Base-by-base conservation (phyloP, 2,888 invertebrate species). In the Lochmaea crataegi region DNA sequence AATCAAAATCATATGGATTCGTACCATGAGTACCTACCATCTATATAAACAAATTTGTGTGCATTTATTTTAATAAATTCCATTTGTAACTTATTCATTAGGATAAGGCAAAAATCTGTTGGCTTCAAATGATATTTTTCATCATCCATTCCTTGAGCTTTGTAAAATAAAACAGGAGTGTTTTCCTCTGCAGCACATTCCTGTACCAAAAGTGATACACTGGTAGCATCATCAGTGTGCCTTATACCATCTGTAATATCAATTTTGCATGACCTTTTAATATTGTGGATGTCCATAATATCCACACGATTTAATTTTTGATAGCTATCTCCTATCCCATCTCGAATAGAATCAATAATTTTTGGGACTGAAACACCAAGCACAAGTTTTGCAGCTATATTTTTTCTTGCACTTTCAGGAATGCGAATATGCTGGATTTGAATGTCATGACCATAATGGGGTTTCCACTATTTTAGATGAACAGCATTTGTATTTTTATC, bases 1-100 rank as follows among this genome's bases (percentile, higher is more conserved):
- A 65, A 18, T 65, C 48, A 51, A 65, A 65, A 65, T 65, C 64
- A 51, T 65, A 65, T 26, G 64, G 16, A 51, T 65, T 65, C 10
- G 45, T 65, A 65, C 64, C 51, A 65, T 65, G 45, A 12, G 64
- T n/a, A n/a, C n/a, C n/a, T 65, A 51, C 64, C 45, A 67, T 67
- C 41, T 16, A 67, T 26, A 41, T 41, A 67, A 67, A 58, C 41
- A 12, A 58, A 26, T 58, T 67, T 57, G 42, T n/a, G 16, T 45
- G 22, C 22, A 58, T 18, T 18, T 32, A 18, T 58, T 26, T 58
- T 58, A 14, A 58, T 9, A 14, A 32, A 26, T 10, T 65, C 32
- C 16, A 22, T 65, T 26, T 65, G 64, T 16, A 51, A 12, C 10
- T 45, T 48, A 65, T 65, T 65, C 64, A 65, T 65, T 65, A 65